Conservation (phyloP, 2,113 vertebrate genomes). For the Chaetura pelagica region DNA sequence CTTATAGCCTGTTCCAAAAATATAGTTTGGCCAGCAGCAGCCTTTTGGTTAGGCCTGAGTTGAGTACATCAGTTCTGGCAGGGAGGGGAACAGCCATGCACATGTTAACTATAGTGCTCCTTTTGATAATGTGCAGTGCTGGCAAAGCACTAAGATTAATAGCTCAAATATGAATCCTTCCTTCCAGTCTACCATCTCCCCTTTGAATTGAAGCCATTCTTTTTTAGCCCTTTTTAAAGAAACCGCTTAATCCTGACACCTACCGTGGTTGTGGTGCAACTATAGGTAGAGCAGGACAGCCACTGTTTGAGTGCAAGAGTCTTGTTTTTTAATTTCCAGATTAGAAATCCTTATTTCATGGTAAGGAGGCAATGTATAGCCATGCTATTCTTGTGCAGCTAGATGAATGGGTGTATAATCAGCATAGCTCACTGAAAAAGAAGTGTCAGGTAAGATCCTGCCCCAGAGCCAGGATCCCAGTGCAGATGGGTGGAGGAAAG, state of each 20-base stretch:
- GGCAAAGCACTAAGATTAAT: not conserved
- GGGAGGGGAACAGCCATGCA: not conserved
- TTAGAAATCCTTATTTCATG: constrained; percentile 2
- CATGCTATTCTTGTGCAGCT: not conserved
- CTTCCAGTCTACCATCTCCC: not conserved
- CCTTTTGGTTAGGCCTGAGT: not conserved
- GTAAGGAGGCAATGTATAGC: not conserved
- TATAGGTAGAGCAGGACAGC: not conserved
- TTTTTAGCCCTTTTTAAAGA: constrained; percentile 33
- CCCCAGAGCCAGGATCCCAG: not conserved
- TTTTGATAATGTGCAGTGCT: not conserved
- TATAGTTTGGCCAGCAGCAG: not conserved
- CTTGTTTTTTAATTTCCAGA: constrained; percentile 18
- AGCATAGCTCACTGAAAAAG: not conserved
- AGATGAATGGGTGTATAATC: not conserved
- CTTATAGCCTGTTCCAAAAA: not conserved
- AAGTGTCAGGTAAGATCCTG: not conserved
- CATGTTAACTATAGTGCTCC: not conserved
- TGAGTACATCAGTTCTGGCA: not conserved
- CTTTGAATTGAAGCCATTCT: not conserved
- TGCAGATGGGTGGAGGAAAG: not conserved
- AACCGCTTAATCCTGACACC: not conserved
- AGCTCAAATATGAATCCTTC: not conserved
- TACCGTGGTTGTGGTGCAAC: constrained; percentile 1
- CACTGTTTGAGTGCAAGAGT: not conserved